Percentiles rank a stretch among this genome's conserved stretches.
Evolutionary conservation across 2,113 vertebrate genomes (phyloP).

Genomic region (Triplophysa tibetana): DNA sequence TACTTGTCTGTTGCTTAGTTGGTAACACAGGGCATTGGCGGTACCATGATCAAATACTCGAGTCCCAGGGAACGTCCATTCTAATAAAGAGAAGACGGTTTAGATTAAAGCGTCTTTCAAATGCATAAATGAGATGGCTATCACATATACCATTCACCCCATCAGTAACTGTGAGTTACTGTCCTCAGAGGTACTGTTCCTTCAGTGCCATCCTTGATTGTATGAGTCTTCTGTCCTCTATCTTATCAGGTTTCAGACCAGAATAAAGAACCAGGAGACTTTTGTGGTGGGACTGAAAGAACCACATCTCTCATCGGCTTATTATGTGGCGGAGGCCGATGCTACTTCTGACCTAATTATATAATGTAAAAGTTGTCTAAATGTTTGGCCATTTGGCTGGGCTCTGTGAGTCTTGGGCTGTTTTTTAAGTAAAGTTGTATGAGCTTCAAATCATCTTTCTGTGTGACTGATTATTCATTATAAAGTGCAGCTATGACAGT

Average conservation of each 20-base stretch:
- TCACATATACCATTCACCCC: neutral
- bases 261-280: slow-evolving; percentile 71
- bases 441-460: too few species aligned
- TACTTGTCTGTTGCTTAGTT: too few species aligned
- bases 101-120: too few species aligned
- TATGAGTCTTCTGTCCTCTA: slow-evolving; percentile 65
- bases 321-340: slow-evolving; percentile 60
- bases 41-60: too few species aligned
- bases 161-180: slow-evolving; percentile 17
- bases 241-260: slow-evolving; percentile 67
- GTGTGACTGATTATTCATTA: too few species aligned
- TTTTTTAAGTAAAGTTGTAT: too few species aligned
- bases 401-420: slow-evolving; percentile 22
- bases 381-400: slow-evolving; percentile 44
- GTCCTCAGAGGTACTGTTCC: slow-evolving; percentile 27
- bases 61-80: too few species aligned
- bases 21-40: too few species aligned
- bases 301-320: slow-evolving; percentile 69
- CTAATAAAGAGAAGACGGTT: too few species aligned
- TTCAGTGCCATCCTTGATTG: slow-evolving; percentile 52
- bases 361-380: slow-evolving; percentile 58
- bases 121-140: neutral
- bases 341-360: slow-evolving; percentile 65
- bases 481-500: too few species aligned
- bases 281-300: slow-evolving; percentile 71